Base-by-base conservation (phyloP, 1,140 invertebrate genomes). In the Drosophila gunungcola region DNA sequence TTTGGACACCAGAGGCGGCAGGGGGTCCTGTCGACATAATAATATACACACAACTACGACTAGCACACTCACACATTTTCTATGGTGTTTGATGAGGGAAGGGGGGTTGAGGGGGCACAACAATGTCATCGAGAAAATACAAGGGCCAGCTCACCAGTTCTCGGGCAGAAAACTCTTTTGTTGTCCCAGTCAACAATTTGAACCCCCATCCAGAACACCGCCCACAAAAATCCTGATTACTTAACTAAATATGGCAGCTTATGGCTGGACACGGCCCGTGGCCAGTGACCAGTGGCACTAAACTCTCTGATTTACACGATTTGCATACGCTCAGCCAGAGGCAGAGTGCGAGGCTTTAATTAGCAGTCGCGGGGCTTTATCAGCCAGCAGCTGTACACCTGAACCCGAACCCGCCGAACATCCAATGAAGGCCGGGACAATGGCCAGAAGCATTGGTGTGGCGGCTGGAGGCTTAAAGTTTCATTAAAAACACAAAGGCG, bases 231-330 rank as follows among this genome's bases (percentile, higher is more conserved):
- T 72, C 58, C 74, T 78, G 74, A 78, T 78, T 78, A 70, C 76
- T 78, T 78, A 78, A 78, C 74, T 78, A 78, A 78, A 78, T 78
- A 64, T 78, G 76, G 65, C 74, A 78, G 77, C 68, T 73, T 79
- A 79, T 79, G 75, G 51, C 52, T 49, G 64, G 55, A 69, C 74
- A 77, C 74, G 75, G 67, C 76, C 74, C 54, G 29, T 65, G 43
- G 62, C 48, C 53, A 65, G 62, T 70, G 53, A 52, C 49, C 49
- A 65, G 62, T 42, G 39, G 55, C 45, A 78, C 62, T 82, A 73
- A 82, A 68, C 54, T 62, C 58, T 73, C 58, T 70, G 76, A 73
- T 73, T 79, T 75, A 80, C 43, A 56, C 57, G 42, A 63, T 78
- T 76, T 75, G 62, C 72, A 67, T 76, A 72, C 64, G 42, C 52